phyloP scores from a whole-genome alignment of 2,113 vertebrate species.

The Eurypyga helias region DNA sequence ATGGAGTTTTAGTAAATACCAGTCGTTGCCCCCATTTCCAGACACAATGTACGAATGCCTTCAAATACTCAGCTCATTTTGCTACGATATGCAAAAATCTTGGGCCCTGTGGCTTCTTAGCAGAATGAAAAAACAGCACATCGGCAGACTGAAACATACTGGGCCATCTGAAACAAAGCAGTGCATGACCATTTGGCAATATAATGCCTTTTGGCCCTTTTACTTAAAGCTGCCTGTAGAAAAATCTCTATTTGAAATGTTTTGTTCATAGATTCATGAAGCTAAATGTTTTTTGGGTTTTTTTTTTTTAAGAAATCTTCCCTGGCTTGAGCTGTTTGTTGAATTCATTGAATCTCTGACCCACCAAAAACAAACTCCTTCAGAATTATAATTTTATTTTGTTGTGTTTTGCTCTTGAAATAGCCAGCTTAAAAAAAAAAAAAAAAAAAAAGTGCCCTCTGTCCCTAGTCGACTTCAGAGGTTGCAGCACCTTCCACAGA shows the following conservation, averaged over 20 bases:
- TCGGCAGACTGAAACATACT: not conserved
- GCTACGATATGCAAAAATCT: not conserved
- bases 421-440: not conserved
- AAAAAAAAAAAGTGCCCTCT: not conserved
- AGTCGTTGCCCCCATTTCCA: not conserved
- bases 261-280: not conserved
- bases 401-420: not conserved
- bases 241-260: not conserved
- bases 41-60: not conserved
- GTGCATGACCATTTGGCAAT: not conserved
- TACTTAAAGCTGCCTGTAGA: not conserved
- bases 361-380: not conserved
- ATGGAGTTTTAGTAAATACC: not conserved
- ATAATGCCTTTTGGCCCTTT: not conserved
- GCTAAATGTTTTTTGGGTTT: not conserved
- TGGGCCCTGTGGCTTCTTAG: not conserved
- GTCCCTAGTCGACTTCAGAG: not conserved
- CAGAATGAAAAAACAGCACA: not conserved
- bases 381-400: not conserved
- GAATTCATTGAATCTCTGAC: not conserved
- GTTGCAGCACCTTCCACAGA: not conserved
- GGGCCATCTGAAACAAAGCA: not conserved
- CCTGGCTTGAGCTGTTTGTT: not conserved
- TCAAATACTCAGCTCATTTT: not conserved
- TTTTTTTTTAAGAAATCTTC: not conserved